Evolutionary conservation across 2,797 vertebrate species (phyloP).

Genomic region (Malurus leucopterus): DNA sequence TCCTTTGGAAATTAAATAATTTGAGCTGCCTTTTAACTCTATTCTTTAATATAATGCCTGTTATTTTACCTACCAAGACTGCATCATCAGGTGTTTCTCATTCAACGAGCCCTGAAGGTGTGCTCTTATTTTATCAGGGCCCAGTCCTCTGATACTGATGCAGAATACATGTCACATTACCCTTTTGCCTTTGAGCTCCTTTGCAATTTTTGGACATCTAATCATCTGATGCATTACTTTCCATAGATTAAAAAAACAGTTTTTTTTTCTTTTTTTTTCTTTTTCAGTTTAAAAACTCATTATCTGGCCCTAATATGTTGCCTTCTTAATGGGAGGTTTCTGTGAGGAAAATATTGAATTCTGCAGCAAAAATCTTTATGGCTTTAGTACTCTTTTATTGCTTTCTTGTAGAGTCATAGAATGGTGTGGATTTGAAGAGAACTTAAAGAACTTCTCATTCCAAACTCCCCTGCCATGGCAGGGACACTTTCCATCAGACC

Average conservation of each 20-base stretch:
- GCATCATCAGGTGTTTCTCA: not conserved
- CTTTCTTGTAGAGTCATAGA: not conserved
- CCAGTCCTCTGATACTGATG: not conserved
- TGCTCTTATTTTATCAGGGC: not conserved
- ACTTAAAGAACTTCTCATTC: not conserved
- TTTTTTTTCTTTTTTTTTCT: too few species aligned
- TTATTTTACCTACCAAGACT: not conserved
- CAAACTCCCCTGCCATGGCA: fast-evolving
- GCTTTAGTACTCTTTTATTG: not conserved
- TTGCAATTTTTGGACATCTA: not conserved
- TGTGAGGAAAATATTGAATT: not conserved
- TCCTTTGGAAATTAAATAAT: not conserved
- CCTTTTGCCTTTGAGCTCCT: not conserved
- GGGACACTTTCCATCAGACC: not conserved
- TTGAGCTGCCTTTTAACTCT: not conserved
- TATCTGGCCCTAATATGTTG: not conserved
- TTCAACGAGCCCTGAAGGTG: not conserved
- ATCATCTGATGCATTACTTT: not conserved
- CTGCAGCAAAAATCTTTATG: not conserved
- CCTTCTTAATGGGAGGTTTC: not conserved
- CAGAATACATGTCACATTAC: not conserved
- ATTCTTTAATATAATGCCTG: not conserved
- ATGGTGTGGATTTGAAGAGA: not conserved
- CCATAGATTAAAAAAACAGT: not conserved
- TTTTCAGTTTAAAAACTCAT: not conserved